Evolutionary conservation across 1,140 invertebrate genomes (phyloP).

Genomic region (Venturia canescens): DNA sequence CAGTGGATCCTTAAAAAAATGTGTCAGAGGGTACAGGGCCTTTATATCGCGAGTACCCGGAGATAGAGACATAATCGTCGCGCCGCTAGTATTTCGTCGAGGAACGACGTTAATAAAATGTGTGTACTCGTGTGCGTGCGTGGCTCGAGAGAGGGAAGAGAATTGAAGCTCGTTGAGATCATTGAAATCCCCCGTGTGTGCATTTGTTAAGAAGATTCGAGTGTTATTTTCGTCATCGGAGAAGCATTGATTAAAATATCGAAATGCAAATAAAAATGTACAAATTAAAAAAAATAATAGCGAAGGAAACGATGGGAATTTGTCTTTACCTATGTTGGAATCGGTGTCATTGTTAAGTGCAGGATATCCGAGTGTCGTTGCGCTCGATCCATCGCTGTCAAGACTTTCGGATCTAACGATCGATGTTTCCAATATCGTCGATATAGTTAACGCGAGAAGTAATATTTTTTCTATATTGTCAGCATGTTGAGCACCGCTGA

Average conservation of each 20-base stretch:
- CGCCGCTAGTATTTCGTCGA: neutral
- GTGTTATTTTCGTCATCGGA: neutral
- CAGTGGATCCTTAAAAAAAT: neutral
- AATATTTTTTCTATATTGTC: neutral
- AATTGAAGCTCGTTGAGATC: slow-evolving; percentile 41
- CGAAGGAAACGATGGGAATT: no score
- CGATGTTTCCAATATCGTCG: neutral
- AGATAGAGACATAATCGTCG: neutral
- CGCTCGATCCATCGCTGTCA: neutral
- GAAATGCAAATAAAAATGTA: neutral
- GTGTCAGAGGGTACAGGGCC: neutral
- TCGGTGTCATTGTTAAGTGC: neutral
- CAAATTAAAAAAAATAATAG: neutral
- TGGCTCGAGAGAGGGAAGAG: slow-evolving; percentile 8
- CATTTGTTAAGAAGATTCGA: neutral
- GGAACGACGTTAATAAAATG: slow-evolving; percentile 33
- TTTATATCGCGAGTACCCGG: neutral
- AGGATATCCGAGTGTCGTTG: neutral
- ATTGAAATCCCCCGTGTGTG: slow-evolving; percentile 34
- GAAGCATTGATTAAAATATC: neutral
- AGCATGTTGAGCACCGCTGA: slow-evolving; percentile 62
- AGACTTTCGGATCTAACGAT: neutral
- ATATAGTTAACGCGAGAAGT: slow-evolving; percentile 29
- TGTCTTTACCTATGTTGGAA: slow-evolving; percentile 32
- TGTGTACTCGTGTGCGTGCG: neutral